Conservation (phyloP, 2,888 invertebrate genomes). For the Drosophila paramelanica region DNA sequence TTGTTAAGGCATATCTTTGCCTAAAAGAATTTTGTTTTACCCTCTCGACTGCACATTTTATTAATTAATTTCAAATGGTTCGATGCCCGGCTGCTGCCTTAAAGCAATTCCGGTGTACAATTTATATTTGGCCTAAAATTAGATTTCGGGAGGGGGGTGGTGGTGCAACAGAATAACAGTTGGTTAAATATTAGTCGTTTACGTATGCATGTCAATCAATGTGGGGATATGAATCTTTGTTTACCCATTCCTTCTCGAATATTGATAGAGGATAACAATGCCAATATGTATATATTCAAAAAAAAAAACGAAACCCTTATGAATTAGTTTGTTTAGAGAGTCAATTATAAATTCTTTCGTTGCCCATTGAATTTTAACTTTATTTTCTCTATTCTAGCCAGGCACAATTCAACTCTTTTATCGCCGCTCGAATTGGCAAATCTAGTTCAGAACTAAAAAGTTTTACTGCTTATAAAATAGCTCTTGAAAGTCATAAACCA, state of each 20-base stretch:
- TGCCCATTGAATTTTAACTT: background rate
- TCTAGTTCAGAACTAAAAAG: conserved; percentile 3
- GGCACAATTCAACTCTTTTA: background rate
- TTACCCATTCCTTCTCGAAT: conserved; percentile 17
- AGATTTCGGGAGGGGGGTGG: too few species aligned
- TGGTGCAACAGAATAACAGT: too few species aligned
- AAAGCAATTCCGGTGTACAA: conserved; percentile 20
- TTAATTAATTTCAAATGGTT: conserved; percentile 69
- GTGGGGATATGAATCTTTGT: conserved; percentile 14
- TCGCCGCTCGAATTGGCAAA: background rate
- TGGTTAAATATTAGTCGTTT: background rate
- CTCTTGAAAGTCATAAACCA: conserved; percentile 36
- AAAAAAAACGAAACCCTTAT: background rate
- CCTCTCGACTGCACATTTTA: conserved; percentile 52
- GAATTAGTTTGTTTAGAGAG: background rate
- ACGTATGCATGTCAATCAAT: conserved; percentile 3
- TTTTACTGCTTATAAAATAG: conserved; percentile 18
- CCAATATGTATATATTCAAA: too few species aligned
- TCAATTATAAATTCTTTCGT: background rate
- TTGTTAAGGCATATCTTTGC: conserved; percentile 42
- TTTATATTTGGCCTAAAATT: conserved; percentile 8
- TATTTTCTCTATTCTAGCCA: too few species aligned
- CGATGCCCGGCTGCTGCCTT: conserved; percentile 2
- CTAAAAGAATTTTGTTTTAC: conserved; percentile 41
- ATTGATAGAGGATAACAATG: background rate